Conservation (phyloP, 1,140 invertebrate genomes). For the Trichonephila inaurata region DNA sequence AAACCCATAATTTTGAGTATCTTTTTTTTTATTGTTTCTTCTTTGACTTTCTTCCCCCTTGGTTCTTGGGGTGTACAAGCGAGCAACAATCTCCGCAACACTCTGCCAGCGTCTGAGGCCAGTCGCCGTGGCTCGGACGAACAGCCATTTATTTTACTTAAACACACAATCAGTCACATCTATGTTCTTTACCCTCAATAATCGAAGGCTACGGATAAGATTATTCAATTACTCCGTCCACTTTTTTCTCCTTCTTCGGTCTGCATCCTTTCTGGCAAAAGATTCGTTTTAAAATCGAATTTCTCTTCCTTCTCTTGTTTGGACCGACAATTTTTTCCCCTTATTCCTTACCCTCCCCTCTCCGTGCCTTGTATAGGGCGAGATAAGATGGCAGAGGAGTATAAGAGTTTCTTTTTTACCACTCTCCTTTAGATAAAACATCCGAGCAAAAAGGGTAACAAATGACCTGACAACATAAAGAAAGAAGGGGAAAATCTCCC, state of each 20-base stretch:
- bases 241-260: not conserved
- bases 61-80: not conserved
- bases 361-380: not conserved
- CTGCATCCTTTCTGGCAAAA: constrained; percentile 4
- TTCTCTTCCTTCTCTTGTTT: not conserved
- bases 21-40: not conserved
- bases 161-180: constrained; percentile 56
- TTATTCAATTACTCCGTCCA: constrained; percentile 66
- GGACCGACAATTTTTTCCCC: too few species aligned
- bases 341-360: not conserved
- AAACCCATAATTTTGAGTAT: not conserved
- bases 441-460: constrained; percentile 59
- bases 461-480: constrained; percentile 69
- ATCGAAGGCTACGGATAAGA: constrained; percentile 59
- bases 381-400: not conserved
- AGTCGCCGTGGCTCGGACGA: not conserved
- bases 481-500: constrained; percentile 51
- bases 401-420: not conserved
- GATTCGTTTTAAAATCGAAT: constrained; percentile 71
- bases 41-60: not conserved
- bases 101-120: not conserved
- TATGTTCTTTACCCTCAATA: constrained; percentile 53
- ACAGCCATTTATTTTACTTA: constrained; percentile 66
- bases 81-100: constrained; percentile 1
- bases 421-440: constrained; percentile 40